Evolutionary conservation across 2,113 vertebrate species (phyloP).

Genomic region (Apodemus sylvaticus): DNA sequence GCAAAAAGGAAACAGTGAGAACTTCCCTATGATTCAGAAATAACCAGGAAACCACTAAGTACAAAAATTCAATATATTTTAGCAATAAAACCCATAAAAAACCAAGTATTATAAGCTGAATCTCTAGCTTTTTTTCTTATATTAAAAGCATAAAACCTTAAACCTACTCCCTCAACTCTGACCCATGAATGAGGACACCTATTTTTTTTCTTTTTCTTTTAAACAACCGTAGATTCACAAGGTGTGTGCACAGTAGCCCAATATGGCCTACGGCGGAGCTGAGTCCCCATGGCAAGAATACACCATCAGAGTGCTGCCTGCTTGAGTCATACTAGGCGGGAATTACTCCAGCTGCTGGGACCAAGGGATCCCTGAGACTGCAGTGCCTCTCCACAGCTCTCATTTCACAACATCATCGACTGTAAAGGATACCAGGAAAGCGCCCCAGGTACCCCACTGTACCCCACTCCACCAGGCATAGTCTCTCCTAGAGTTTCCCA

Average conservation of each 20-base stretch:
- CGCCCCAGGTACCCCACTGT: background rate
- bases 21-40: background rate
- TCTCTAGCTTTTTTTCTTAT: conserved; percentile 1
- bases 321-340: background rate
- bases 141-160: background rate
- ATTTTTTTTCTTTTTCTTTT: background rate
- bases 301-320: background rate
- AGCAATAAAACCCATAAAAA: conserved; percentile 24
- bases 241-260: too few relatives aligned
- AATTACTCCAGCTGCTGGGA: background rate
- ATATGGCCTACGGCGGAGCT: rapidly evolving
- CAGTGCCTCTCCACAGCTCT: background rate
- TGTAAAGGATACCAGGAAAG: background rate
- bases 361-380: background rate
- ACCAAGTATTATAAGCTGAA: background rate
- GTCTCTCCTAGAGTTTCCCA: background rate
- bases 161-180: background rate
- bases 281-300: rapidly evolving
- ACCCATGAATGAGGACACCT: background rate
- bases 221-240: background rate
- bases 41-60: background rate
- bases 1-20: conserved; percentile 38
- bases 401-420: background rate
- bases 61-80: background rate
- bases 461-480: background rate